Conservation (phyloP, 2,797 vertebrate genomes). For the Notolepis coatsorum region DNA sequence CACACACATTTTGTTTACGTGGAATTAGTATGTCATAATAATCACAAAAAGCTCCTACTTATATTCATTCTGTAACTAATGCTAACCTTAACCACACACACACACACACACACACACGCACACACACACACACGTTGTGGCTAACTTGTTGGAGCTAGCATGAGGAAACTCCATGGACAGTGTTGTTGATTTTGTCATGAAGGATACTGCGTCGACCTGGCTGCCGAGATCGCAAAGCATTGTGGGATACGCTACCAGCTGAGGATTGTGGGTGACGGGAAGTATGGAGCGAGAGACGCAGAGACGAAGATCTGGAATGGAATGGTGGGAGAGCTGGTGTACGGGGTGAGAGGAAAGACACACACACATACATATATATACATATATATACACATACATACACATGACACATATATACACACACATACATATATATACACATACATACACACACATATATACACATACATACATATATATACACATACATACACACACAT, state of each 20-base stretch:
- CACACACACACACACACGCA: too few relatives aligned
- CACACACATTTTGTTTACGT: too few relatives aligned
- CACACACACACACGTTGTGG: too few relatives aligned
- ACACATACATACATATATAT: too few relatives aligned
- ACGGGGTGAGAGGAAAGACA: conserved; percentile 88
- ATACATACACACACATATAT: neutral
- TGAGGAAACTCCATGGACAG: too few relatives aligned
- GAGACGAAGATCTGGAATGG: conserved; percentile 99
- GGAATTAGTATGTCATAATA: too few relatives aligned
- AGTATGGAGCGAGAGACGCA: conserved; percentile 97
- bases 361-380: neutral
- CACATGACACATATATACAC: neutral
- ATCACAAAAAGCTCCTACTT: too few relatives aligned
- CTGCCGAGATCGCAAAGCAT: conserved; percentile 96
- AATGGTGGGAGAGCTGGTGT: conserved; percentile 98
- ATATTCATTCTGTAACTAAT: too few relatives aligned
- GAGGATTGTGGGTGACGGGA: conserved; percentile 95
- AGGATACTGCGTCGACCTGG: conserved; percentile 95
- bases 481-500: too few relatives aligned
- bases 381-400: neutral
- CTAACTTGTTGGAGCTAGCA: too few relatives aligned
- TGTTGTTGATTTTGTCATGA: neutral
- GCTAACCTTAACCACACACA: too few relatives aligned
- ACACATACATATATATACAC: neutral
- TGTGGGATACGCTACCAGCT: conserved; percentile 97